Conservation (phyloP, 2,797 vertebrate species). For the Eupleurogrammus muticus region DNA sequence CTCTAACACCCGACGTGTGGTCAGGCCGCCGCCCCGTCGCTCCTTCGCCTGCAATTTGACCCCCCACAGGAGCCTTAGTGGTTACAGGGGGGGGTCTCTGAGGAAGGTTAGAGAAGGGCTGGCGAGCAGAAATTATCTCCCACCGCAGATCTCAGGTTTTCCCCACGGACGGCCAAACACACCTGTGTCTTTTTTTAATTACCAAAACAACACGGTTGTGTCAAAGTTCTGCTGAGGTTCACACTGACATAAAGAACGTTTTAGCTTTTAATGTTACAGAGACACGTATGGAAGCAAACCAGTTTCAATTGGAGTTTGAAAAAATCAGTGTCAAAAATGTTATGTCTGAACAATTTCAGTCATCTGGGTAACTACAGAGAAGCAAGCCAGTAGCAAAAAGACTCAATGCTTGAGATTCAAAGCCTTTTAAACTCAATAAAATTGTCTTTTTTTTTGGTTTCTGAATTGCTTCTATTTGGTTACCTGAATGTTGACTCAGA, state of each 20-base stretch:
- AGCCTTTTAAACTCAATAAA: too few species aligned
- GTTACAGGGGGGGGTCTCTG: constrained; percentile 13
- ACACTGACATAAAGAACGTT: background rate
- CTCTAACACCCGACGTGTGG: constrained; percentile 41
- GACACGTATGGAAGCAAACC: too few species aligned
- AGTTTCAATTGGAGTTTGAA: too few species aligned
- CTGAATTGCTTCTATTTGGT: too few species aligned
- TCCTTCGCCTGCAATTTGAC: constrained; percentile 35
- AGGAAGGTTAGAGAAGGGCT: background rate
- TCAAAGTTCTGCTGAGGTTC: background rate
- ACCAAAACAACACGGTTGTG: background rate
- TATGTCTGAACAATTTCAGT: too few species aligned
- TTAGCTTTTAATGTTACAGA: constrained; percentile 2
- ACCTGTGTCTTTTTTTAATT: background rate
- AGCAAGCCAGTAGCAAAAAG: too few species aligned
- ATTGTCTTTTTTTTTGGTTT: too few species aligned
- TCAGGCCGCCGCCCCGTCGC: background rate
- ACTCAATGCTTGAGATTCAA: too few species aligned
- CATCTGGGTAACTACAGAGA: too few species aligned
- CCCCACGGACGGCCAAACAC: constrained; percentile 1
- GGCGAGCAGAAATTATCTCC: background rate
- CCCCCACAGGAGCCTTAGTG: constrained; percentile 40
- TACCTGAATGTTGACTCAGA: too few species aligned
- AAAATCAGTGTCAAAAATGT: too few species aligned
- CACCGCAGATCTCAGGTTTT: constrained; percentile 25